These are phyloP conservation scores for zebrafish (Danio rerio) DNA, from an alignment of 2,113 vertebrate genomes.

Conservation along the genomic window DNA sequence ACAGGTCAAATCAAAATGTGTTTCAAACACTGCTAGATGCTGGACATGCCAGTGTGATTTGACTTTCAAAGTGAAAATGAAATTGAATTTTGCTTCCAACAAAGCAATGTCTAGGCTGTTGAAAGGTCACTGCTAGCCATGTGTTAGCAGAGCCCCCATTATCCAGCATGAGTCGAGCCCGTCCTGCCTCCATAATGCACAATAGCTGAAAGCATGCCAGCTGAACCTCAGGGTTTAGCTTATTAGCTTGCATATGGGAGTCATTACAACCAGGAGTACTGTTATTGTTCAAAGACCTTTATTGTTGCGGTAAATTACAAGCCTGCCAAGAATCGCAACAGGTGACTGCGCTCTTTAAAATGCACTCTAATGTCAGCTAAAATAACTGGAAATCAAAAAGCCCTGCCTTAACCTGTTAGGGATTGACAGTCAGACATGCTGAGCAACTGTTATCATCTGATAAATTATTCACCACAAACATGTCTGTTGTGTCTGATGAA, in stretches of 20 bases:
- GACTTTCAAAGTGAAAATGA: slow-evolving; percentile 17
- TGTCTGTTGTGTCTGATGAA: slow-evolving; percentile 4
- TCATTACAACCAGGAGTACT: slow-evolving; percentile 19
- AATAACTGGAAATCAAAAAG: slow-evolving; percentile 8
- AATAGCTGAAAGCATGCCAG: slow-evolving; percentile 23
- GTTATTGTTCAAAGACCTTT: slow-evolving; percentile 34
- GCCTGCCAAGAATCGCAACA: slow-evolving; percentile 21
- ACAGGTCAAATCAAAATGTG: background rate
- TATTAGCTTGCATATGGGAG: slow-evolving; percentile 31
- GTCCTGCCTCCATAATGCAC: slow-evolving; percentile 7
- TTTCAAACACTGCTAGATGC: background rate
- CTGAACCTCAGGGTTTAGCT: slow-evolving; percentile 26
- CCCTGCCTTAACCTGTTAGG: background rate
- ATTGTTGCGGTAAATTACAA: slow-evolving; percentile 4
- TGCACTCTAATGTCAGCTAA: slow-evolving; percentile 9
- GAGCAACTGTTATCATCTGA: background rate
- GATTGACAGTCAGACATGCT: background rate
- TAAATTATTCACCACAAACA: slow-evolving; percentile 5
- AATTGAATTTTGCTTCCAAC: slow-evolving; percentile 12
- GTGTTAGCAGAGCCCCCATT: slow-evolving; percentile 23
- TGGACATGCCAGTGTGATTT: background rate
- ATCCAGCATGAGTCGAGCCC: background rate
- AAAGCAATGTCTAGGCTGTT: slow-evolving; percentile 32
- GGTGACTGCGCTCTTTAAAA: slow-evolving; percentile 16
- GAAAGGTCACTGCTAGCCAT: slow-evolving; percentile 45